A percentile compares a stretch with the other conserved stretches of the same genome.
These are phyloP conservation scores for Diplazon laetatorius DNA, from an alignment of 2,888 invertebrate species.

Conservation along the genomic window DNA sequence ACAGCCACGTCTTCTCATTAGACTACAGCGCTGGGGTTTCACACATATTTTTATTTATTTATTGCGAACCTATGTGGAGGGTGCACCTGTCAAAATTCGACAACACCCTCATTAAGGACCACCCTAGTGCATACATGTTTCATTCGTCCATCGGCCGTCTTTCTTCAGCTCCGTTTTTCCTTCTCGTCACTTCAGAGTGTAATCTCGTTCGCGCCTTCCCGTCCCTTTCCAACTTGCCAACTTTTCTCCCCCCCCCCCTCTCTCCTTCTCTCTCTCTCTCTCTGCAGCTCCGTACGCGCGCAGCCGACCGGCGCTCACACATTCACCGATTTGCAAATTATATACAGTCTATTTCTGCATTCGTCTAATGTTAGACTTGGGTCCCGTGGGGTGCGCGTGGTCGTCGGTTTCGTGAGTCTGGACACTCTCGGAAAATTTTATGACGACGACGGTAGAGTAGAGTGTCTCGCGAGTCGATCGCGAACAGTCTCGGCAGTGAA, in stretches of 20 bases:
- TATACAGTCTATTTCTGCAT: constrained; percentile 77
- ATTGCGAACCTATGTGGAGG: too few species aligned
- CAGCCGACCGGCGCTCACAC: constrained; percentile 12
- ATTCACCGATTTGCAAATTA: constrained; percentile 75
- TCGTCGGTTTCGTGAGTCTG: constrained; percentile 14
- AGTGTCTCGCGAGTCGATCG: constrained; percentile 13
- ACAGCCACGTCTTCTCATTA: too few species aligned
- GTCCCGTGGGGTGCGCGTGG: constrained; percentile 25
- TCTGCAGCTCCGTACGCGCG: constrained; percentile 42
- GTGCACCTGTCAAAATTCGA: too few species aligned
- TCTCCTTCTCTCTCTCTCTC: constrained; percentile 28
- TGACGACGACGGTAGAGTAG: background rate
- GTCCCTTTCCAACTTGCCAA: constrained; percentile 28
- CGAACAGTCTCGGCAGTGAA: constrained; percentile 44
- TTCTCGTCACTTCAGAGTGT: constrained; percentile 38
- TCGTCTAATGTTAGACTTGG: constrained; percentile 77
- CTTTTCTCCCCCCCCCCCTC: constrained; percentile 52
- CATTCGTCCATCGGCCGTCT: constrained; percentile 41
- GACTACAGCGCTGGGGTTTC: too few species aligned
- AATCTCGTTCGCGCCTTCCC: constrained; percentile 48
- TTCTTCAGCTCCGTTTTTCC: constrained; percentile 33
- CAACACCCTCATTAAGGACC: too few species aligned
- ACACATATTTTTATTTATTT: too few species aligned
- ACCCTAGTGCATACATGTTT: too few species aligned
- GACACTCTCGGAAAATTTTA: background rate